These are phyloP conservation scores for Danio tinwini DNA, from an alignment of 2,797 vertebrate genomes.

Conservation along the genomic window DNA sequence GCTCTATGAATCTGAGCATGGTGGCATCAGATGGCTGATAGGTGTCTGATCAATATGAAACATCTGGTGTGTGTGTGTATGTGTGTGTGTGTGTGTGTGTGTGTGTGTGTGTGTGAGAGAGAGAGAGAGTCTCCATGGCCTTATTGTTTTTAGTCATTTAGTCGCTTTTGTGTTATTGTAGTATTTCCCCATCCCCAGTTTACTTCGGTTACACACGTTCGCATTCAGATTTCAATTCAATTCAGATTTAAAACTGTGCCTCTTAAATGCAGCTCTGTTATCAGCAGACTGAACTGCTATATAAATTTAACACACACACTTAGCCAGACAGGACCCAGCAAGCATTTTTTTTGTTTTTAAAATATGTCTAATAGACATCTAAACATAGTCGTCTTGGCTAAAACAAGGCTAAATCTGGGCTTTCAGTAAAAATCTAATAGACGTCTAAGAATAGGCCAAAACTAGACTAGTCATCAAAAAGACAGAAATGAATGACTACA, in stretches of 20 bases:
- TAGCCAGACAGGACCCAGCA: not conserved
- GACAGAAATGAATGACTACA: no score
- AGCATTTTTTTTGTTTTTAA: no score
- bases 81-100: not conserved
- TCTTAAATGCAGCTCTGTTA: constrained; percentile 22
- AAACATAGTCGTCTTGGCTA: no score
- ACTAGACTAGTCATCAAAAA: no score
- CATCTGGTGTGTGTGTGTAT: constrained; percentile 8
- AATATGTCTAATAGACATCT: no score
- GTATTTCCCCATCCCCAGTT: not conserved
- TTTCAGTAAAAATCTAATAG: no score
- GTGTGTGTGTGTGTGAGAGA: constrained; percentile 11
- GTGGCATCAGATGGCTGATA: constrained; percentile 49
- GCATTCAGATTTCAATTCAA: constrained; percentile 1
- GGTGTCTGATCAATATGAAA: constrained; percentile 40
- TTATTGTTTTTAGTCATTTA: constrained; percentile 35
- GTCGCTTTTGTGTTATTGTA: constrained; percentile 42
- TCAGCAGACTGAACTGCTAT: constrained; percentile 55
- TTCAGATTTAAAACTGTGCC: constrained; percentile 13
- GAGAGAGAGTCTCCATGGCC: not conserved
- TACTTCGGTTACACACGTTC: constrained; percentile 19
- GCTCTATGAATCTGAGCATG: constrained; percentile 30
- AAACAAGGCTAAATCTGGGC: no score
- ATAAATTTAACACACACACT: constrained; percentile 17
- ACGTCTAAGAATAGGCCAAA: no score